A percentile compares a stretch with the other conserved stretches of the same genome.
Conservation (phyloP, 2,113 vertebrate species). For the Ceyx cyanopectus region DNA sequence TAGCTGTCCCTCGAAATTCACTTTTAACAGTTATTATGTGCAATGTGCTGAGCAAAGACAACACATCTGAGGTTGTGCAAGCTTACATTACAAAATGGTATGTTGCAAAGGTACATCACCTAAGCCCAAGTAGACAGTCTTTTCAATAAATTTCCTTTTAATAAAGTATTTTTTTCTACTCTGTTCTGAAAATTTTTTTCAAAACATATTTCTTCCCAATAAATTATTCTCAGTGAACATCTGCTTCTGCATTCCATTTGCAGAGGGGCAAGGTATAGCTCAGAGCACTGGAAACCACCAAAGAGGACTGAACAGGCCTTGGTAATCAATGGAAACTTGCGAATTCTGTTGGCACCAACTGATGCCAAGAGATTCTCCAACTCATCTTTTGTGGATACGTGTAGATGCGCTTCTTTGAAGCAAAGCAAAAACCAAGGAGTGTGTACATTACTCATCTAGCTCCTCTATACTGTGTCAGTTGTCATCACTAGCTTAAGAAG, state of each 20-base stretch:
- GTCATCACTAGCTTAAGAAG: neutral
- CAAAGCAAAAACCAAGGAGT: neutral
- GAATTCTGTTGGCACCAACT: neutral
- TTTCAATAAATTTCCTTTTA: neutral
- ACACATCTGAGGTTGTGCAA: neutral
- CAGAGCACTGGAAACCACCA: neutral
- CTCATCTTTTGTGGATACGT: neutral
- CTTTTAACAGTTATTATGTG: slow-evolving; percentile 68
- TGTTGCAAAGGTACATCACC: neutral
- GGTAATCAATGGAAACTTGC: slow-evolving; percentile 10
- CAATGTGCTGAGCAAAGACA: slow-evolving; percentile 57
- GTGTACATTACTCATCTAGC: neutral
- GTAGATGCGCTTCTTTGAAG: neutral
- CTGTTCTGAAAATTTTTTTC: neutral
- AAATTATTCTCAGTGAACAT: neutral
- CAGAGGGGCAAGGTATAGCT: neutral
- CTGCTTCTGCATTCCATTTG: neutral
- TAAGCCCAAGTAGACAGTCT: neutral
- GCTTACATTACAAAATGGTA: neutral
- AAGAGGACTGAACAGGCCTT: neutral
- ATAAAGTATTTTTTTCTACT: neutral
- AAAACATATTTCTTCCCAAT: neutral
- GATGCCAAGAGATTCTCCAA: slow-evolving; percentile 2
- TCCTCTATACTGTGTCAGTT: neutral
- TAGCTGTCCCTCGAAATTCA: slow-evolving; percentile 72